A percentile compares a stretch with the other conserved stretches of the same genome.
Evolutionary conservation across 2,113 vertebrate genomes (phyloP).

Genomic region (Thalassarche chlororhynchos): DNA sequence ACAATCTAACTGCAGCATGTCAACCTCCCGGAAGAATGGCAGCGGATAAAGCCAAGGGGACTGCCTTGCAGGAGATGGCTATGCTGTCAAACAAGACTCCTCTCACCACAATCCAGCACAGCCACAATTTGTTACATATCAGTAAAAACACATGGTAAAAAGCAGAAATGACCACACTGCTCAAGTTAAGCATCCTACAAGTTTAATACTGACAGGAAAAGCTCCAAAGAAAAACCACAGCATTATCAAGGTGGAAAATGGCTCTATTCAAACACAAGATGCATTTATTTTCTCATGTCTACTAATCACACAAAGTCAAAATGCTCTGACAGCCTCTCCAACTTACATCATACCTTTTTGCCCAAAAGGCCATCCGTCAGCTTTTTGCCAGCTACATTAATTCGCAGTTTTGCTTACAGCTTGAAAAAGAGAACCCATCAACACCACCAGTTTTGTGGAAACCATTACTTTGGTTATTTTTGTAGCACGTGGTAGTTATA

Average conservation of each 20-base stretch:
- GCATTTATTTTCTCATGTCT: not conserved
- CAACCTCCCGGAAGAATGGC: not conserved
- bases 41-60: not conserved
- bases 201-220: not conserved
- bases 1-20: not conserved
- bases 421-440: not conserved
- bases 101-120: not conserved
- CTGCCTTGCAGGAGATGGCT: not conserved
- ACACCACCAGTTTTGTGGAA: not conserved
- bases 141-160: not conserved
- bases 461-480: not conserved
- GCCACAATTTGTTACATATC: not conserved
- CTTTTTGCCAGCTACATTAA: not conserved
- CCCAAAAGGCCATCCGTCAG: not conserved
- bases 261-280: not conserved
- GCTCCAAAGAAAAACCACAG: not conserved
- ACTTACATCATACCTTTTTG: not conserved
- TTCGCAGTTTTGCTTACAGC: not conserved
- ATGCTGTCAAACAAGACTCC: not conserved
- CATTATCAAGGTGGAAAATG: slow-evolving; percentile 6
- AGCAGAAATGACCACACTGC: not conserved
- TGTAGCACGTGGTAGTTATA: not conserved
- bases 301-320: not conserved
- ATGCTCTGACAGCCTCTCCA: not conserved
- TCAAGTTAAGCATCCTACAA: not conserved